A percentile compares a stretch with the other conserved stretches of the same genome.
phyloP scores from a whole-genome alignment of 2,888 invertebrate genomes.

The Congeria kusceri region DNA sequence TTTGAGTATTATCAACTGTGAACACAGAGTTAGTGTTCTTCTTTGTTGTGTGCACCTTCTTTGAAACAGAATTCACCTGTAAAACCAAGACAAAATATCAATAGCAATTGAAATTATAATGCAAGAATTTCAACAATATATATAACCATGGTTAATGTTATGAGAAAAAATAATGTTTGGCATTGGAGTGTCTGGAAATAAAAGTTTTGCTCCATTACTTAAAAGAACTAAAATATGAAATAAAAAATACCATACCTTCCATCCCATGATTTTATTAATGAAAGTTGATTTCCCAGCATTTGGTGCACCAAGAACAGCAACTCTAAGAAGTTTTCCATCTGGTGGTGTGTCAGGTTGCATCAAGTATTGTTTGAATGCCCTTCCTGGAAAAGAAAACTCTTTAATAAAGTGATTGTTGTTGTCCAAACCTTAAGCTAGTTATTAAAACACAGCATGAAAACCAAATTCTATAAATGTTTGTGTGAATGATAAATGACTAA shows the following conservation, averaged over 20 bases:
- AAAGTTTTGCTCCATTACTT: too few relatives aligned
- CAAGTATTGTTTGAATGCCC: constrained; percentile 32
- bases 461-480: too few relatives aligned
- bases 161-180: too few relatives aligned
- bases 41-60: constrained; percentile 96
- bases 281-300: constrained; percentile 98
- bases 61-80: constrained; percentile 95
- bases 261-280: constrained; percentile 93
- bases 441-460: too few relatives aligned
- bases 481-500: too few relatives aligned
- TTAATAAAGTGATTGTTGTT: too few relatives aligned
- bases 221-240: too few relatives aligned
- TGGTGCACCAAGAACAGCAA: constrained; percentile 96
- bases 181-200: too few relatives aligned
- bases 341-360: constrained; percentile 73
- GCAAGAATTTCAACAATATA: too few relatives aligned
- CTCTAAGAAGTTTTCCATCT: constrained; percentile 72
- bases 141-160: too few relatives aligned
- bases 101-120: background rate
- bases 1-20: constrained; percentile 92
- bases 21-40: constrained; percentile 90
- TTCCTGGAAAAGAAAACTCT: too few relatives aligned
- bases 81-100: constrained; percentile 44
- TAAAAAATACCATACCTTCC: constrained; percentile 76
- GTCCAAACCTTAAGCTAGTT: too few relatives aligned